Percentiles rank a stretch among this genome's conserved stretches.
Conservation (phyloP, 35 echinoderm and acorn worm genomes). For the Antedon bifida region DNA sequence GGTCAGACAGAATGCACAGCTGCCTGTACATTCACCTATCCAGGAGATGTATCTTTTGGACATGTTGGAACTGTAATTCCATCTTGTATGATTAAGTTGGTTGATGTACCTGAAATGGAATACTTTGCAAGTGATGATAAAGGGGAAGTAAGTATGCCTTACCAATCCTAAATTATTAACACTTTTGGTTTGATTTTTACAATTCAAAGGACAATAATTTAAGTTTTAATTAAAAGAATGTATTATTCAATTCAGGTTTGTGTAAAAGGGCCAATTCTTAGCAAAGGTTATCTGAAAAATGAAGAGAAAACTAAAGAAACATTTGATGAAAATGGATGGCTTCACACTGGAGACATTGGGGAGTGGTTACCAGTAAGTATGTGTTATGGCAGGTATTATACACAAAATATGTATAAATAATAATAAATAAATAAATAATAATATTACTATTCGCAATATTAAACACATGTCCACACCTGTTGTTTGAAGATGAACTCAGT, state of each 20-base stretch:
- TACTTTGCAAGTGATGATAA: slow-evolving; percentile 32
- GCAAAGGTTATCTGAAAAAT: slow-evolving; percentile 25
- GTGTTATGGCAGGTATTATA: no score
- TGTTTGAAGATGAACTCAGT: no score
- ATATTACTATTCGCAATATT: no score
- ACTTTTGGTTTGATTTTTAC: no score
- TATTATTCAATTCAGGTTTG: slow-evolving; percentile 4
- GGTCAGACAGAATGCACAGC: slow-evolving; percentile 66
- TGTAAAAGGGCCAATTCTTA: slow-evolving; percentile 10
- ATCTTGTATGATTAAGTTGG: slow-evolving; percentile 29
- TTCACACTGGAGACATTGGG: slow-evolving; percentile 33
- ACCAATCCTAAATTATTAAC: no score
- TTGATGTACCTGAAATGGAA: slow-evolving; percentile 35
- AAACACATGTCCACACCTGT: no score
- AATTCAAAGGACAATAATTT: no score
- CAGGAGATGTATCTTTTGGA: slow-evolving; percentile 36
- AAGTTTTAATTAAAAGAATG: no score
- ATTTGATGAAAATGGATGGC: slow-evolving; percentile 24
- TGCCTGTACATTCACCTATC: slow-evolving; percentile 16
- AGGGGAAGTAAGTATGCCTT: slow-evolving; percentile 31
- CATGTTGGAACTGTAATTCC: slow-evolving; percentile 40
- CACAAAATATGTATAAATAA: no score
- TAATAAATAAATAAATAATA: no score
- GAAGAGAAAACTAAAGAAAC: slow-evolving; percentile 12
- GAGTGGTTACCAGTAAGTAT: slow-evolving; percentile 20